Conservation (phyloP, 2,797 vertebrate species). For the Sebastes itinus region DNA sequence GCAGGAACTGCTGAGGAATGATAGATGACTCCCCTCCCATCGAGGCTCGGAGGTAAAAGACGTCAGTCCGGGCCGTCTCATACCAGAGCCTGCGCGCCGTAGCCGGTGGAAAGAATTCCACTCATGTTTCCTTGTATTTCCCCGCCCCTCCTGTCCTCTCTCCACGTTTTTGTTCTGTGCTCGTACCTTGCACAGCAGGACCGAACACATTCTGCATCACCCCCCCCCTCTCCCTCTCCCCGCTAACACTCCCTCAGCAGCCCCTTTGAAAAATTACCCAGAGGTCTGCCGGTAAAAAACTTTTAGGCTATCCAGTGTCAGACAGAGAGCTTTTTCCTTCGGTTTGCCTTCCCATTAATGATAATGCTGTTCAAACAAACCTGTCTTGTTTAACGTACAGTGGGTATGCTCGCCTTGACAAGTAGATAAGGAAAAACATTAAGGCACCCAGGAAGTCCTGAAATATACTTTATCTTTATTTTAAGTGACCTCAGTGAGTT, state of each 20-base stretch:
- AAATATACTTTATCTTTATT: slow-evolving; percentile 8
- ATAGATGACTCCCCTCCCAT: slow-evolving; percentile 20
- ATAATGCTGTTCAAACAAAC: slow-evolving; percentile 62
- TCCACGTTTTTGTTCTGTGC: slow-evolving; percentile 51
- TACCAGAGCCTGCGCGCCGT: slow-evolving; percentile 52
- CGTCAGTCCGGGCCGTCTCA: slow-evolving; percentile 56
- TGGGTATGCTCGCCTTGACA: slow-evolving; percentile 1
- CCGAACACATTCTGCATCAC: slow-evolving; percentile 54
- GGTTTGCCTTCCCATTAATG: slow-evolving; percentile 39
- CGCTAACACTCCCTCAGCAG: slow-evolving; percentile 13
- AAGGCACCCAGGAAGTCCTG: neutral
- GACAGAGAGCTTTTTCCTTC: slow-evolving; percentile 33
- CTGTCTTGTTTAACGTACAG: slow-evolving; percentile 31
- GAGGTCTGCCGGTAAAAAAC: slow-evolving; percentile 46
- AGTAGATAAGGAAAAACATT: slow-evolving; percentile 43
- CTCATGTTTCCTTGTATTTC: slow-evolving; percentile 70
- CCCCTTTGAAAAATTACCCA: slow-evolving; percentile 59
- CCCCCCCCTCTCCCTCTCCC: neutral
- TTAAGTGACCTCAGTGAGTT: neutral
- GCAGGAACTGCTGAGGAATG: slow-evolving; percentile 20
- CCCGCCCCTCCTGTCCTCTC: slow-evolving; percentile 57
- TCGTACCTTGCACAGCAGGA: slow-evolving; percentile 72
- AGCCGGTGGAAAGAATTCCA: slow-evolving; percentile 75
- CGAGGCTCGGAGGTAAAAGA: slow-evolving; percentile 56
- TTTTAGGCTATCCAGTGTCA: slow-evolving; percentile 46